Evolutionary conservation across 1,140 invertebrate genomes (phyloP).

Genomic region (Drosophila mojavensis): DNA sequence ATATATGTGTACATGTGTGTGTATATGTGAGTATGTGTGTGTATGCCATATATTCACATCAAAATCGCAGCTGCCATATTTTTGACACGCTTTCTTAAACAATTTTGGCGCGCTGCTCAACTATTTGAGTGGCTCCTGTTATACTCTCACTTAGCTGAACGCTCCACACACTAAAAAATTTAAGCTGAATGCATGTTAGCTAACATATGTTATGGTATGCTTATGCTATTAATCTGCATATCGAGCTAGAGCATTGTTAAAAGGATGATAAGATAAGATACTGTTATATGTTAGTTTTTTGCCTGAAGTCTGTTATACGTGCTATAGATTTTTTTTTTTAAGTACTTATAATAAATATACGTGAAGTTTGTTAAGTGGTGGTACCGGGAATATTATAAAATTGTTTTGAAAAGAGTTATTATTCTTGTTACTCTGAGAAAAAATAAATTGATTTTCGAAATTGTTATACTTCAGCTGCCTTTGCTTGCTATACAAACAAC

Average conservation of each 20-base stretch:
- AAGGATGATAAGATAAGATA: no score
- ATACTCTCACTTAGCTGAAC: slow-evolving; percentile 4
- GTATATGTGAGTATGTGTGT: slow-evolving; percentile 29
- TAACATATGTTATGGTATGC: background rate
- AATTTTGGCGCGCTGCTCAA: slow-evolving; percentile 28
- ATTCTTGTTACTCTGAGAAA: no score
- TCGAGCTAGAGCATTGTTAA: slow-evolving; percentile 13
- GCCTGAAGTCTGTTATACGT: no score
- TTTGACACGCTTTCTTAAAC: slow-evolving; percentile 57
- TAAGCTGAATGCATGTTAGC: background rate
- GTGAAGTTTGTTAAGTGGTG: no score
- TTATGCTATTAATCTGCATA: background rate
- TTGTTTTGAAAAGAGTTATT: no score
- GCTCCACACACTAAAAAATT: background rate
- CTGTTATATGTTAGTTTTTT: no score
- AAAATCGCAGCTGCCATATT: slow-evolving; percentile 74
- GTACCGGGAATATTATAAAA: no score
- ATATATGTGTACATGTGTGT: slow-evolving; percentile 25
- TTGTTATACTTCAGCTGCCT: no score
- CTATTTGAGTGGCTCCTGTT: slow-evolving; percentile 2
- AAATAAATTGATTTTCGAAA: no score
- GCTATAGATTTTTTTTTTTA: no score
- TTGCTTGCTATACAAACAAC: no score
- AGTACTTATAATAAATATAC: no score
- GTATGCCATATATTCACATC: slow-evolving; percentile 36